Conservation (phyloP, 2,888 invertebrate genomes). For the Lasioglossum pauxillum region DNA sequence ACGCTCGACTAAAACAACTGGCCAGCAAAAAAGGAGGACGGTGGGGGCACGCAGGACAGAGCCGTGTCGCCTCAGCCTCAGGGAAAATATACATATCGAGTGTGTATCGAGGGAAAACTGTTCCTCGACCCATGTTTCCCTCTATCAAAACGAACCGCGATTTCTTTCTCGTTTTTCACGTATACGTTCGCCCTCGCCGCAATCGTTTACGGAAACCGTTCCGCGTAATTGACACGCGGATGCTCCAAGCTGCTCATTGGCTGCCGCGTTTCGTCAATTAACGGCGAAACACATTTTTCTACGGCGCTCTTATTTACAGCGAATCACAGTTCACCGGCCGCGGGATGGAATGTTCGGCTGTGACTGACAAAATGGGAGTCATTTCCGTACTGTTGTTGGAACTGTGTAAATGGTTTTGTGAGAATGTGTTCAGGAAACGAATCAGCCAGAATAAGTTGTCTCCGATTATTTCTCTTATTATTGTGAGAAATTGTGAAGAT, state of each 20-base stretch:
- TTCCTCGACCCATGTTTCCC: slow-evolving; percentile 23
- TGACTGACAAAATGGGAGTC: background rate
- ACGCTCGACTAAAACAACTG: slow-evolving; percentile 34
- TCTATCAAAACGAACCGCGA: background rate
- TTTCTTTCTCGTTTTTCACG: background rate
- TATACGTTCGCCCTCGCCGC: slow-evolving; percentile 7
- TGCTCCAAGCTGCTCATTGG: background rate
- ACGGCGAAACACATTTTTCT: slow-evolving; percentile 14
- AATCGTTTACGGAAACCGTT: slow-evolving; percentile 28
- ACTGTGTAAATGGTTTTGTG: background rate
- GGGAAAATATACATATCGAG: slow-evolving; percentile 47
- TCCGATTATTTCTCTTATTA: background rate
- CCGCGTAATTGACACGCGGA: slow-evolving; percentile 33
- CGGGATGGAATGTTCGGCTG: background rate
- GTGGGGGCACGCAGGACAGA: background rate
- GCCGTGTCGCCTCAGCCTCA: background rate
- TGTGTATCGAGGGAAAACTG: slow-evolving; percentile 36
- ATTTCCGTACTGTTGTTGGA: background rate
- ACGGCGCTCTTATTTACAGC: background rate
- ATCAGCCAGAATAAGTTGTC: background rate
- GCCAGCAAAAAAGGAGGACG: slow-evolving; percentile 27
- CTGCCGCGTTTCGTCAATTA: slow-evolving; percentile 34
- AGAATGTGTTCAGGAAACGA: background rate
- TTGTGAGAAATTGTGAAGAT: background rate
- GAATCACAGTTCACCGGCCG: background rate